Percentiles rank a stretch among this genome's conserved stretches.
Evolutionary conservation across 2,113 vertebrate genomes (phyloP).

Genomic region (Condylura cristata): DNA sequence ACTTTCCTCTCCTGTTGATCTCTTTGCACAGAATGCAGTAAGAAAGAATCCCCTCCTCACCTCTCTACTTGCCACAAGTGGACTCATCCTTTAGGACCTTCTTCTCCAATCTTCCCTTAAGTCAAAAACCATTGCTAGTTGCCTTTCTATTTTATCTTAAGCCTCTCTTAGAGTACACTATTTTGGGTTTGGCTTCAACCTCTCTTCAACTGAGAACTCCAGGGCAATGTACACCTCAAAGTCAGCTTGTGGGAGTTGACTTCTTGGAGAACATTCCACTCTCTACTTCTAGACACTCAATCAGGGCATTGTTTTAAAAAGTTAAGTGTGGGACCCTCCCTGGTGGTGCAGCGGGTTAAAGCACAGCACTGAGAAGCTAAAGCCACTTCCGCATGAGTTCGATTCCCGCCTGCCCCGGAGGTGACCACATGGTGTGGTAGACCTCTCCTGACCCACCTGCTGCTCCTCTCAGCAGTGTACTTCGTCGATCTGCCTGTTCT

Average conservation of each 20-base stretch:
- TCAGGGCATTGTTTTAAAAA: neutral
- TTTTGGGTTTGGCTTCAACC: neutral
- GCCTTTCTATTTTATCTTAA: neutral
- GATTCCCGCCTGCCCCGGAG: too few species aligned
- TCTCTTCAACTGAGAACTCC: neutral
- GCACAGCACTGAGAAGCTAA: too few species aligned
- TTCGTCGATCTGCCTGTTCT: too few species aligned
- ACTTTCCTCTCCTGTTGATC: neutral
- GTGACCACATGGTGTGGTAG: too few species aligned
- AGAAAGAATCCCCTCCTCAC: neutral
- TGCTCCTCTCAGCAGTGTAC: too few species aligned
- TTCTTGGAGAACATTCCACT: neutral
- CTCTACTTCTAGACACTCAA: neutral
- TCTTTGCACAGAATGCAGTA: too few species aligned
- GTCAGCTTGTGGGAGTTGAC: neutral
- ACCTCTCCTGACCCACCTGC: too few species aligned
- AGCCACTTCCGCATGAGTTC: too few species aligned
- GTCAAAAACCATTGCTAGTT: neutral
- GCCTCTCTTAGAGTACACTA: neutral
- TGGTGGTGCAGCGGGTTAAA: too few species aligned
- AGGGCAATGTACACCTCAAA: neutral
- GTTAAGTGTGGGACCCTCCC: neutral
- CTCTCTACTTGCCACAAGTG: neutral
- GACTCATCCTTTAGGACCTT: neutral
- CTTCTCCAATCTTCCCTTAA: neutral